Evolutionary conservation across 2,113 vertebrate genomes (phyloP), one percentile per base, ranked within the genome.

Genomic region (Perca fluviatilis): DNA sequence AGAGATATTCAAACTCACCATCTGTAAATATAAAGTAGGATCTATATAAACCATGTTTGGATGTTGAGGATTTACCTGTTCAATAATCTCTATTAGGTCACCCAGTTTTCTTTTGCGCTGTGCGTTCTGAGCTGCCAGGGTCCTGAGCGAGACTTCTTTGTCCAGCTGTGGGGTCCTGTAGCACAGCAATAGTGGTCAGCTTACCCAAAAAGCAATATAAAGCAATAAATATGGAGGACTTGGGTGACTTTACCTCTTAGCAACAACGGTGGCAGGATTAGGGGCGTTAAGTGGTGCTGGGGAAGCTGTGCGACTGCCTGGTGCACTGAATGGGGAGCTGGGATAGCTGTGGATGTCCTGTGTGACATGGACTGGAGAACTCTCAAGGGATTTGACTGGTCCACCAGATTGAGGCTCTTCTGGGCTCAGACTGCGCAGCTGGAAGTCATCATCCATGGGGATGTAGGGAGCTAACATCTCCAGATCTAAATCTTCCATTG

Each of bases 391-490:
- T 43, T 94, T 27, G 27, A 88, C 91, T 9, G 95, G 74, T 80
- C 83, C 88, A 19, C 96, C 79, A 14, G 96, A 91, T 58, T 94
- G 91, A 71, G 92, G 93, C 74, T 98, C 95, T 9, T 96, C 92
- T 0, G 96, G 94, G 73, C 96, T 96, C 27, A 97, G 86, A 69
- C 95, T 96, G 50, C 96, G 96, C 80, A 99, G 94, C 95, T 99
- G 98, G 94, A 98, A 99, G 88, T 99, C 98, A 16, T 99, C 98
- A 46, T 99, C 98, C 98, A 99, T 99, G 47, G 98, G 96, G 91
- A 99, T 99, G 84, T 99, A 99, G 14, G 98, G 98, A 65, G 98
- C 98, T 72, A 99, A 89, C 98, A 98, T 99, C 90, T 99, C 98
- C 93, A 99, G 92, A 80, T 99, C 98, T 89, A 98, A 95, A 90